phyloP scores from a whole-genome alignment of 1,140 invertebrate genomes.

The Drosophila ercepeae region DNA sequence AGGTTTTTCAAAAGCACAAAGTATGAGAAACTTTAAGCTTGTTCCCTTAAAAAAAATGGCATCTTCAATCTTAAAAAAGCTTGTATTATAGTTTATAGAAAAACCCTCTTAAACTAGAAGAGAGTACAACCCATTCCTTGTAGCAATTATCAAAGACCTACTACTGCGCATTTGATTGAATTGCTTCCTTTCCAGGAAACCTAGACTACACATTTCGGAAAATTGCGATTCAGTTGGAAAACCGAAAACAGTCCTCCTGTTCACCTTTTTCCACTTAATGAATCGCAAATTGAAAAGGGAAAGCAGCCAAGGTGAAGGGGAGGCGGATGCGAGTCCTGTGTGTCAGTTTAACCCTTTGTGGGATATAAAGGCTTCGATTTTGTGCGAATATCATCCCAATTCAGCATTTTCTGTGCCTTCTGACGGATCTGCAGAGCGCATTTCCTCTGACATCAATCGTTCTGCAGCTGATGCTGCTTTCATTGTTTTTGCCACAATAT shows the following conservation, averaged over 20 bases:
- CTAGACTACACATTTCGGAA: neutral
- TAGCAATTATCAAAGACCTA: neutral
- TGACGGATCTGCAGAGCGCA: conserved; percentile 23
- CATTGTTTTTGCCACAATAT: conserved; percentile 42
- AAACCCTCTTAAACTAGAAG: no score
- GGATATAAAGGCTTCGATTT: neutral
- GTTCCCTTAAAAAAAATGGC: no score
- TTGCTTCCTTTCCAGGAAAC: neutral
- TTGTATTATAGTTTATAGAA: no score
- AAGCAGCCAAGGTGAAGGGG: neutral
- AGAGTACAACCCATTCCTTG: no score
- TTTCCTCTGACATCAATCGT: conserved; percentile 40
- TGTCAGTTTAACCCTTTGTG: conserved; percentile 5
- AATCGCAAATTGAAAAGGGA: conserved; percentile 2
- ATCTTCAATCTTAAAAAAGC: no score
- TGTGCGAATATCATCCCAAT: conserved; percentile 12
- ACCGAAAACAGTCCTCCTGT: neutral
- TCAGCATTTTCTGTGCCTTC: conserved; percentile 21
- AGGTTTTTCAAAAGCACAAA: no score
- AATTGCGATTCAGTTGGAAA: neutral
- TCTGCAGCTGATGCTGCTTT: conserved; percentile 13
- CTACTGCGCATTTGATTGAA: neutral
- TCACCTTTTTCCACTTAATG: conserved; percentile 1
- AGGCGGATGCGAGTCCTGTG: neutral
- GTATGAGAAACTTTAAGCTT: no score